Evolutionary conservation across 2,797 vertebrate species (phyloP).

Genomic region (Glossophaga mutica): DNA sequence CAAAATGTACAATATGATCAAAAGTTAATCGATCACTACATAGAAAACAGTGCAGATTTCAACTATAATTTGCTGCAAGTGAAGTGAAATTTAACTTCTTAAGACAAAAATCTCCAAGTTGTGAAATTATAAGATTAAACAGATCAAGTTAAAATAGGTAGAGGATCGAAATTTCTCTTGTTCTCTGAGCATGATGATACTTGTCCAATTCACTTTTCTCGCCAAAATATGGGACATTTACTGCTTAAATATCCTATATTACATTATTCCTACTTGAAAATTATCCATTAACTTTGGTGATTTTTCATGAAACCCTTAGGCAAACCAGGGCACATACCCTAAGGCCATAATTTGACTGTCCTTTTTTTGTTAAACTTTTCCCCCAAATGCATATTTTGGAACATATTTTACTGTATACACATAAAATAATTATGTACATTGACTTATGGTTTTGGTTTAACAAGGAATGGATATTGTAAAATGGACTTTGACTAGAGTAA

Average conservation of each 20-base stretch:
- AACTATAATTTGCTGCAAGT: background rate
- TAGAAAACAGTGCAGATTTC: background rate
- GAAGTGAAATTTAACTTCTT: background rate
- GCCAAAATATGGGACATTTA: background rate
- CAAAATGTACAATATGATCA: background rate
- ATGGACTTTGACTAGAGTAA: background rate
- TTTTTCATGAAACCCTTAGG: slow-evolving; percentile 9
- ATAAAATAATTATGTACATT: background rate
- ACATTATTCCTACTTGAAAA: background rate
- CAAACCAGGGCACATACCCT: background rate
- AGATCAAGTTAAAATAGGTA: background rate
- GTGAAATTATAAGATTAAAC: background rate
- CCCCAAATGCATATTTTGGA: background rate
- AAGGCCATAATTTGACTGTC: background rate
- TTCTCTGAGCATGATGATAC: background rate
- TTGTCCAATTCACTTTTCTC: background rate
- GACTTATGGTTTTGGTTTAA: background rate
- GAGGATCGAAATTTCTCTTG: background rate
- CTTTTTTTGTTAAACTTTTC: background rate
- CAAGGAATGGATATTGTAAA: background rate
- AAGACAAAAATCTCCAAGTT: background rate
- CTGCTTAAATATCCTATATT: background rate
- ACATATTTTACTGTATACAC: background rate
- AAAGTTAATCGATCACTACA: background rate
- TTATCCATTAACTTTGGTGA: background rate